These are phyloP conservation scores for Brevimyrus niger DNA, from an alignment of 2,113 vertebrate species.

Conservation along the genomic window DNA sequence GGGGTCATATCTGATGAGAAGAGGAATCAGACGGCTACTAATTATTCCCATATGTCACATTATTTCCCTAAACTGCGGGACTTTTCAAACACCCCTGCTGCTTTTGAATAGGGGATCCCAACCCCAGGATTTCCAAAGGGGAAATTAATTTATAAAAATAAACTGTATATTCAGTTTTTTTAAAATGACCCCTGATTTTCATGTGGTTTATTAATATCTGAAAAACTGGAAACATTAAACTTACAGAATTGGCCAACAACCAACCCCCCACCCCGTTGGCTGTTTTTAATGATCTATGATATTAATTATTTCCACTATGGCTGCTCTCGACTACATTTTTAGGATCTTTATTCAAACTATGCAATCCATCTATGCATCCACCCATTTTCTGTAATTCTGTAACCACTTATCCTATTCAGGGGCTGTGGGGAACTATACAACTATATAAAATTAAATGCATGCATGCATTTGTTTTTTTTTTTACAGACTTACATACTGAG, in stretches of 20 bases:
- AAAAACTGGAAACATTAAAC: neutral
- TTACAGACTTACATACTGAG: neutral
- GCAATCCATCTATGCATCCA: too few relatives aligned
- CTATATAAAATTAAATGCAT: too few relatives aligned
- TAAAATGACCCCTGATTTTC: neutral
- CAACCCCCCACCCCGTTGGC: neutral
- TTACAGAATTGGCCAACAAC: neutral
- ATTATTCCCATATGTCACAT: neutral
- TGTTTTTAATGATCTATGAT: neutral
- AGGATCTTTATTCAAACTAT: neutral
- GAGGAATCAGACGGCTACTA: neutral
- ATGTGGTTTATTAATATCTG: neutral
- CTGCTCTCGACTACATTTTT: neutral
- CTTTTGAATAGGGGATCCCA: neutral
- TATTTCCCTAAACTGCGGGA: neutral
- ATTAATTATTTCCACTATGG: neutral
- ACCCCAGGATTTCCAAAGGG: neutral
- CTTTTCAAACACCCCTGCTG: neutral
- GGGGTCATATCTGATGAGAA: conserved; percentile 50
- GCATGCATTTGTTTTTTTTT: too few relatives aligned
- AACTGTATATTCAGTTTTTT: neutral
- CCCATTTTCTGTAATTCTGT: too few relatives aligned
- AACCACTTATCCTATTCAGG: too few relatives aligned
- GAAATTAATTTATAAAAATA: neutral
- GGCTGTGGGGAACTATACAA: too few relatives aligned